Evolutionary conservation across 2,888 invertebrate genomes (phyloP), one percentile per base, ranked within the genome.

Genomic region (Eupithecia pulchellata): DNA sequence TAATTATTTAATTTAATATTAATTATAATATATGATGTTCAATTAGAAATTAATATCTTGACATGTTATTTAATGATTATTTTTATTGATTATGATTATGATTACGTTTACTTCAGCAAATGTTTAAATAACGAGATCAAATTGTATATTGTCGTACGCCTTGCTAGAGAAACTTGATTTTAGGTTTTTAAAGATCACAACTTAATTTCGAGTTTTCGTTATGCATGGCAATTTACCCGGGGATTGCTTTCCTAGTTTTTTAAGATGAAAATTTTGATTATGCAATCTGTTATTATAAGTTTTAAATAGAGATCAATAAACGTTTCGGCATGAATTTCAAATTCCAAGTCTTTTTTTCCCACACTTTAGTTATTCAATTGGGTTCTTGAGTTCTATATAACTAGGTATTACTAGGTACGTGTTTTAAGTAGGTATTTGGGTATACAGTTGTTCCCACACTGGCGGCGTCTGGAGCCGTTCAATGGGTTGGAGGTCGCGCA

Each of bases 231-330:
- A 91, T 89, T 63, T 86, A 61, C 61, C 90, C 91, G 89, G 89
- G 90, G 88, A 82, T 92, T 93, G 93, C 93, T 88, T 93, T 91
- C 91, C 85, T 85, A 86, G 91, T 92, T 94, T 91, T 92, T 89
- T 80, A 82, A 81, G 79, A 80, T 83, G 89, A 93, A 93, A 94
- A 93, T 91, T 90, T 88, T 92, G 93, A 93, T 93, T 91, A 93
- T 92, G 93, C 93, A 91, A 89, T 92, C 92, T 87, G 81, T 86
- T 86, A 80, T 29, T 82, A 84, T 81, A 77, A 66, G 88, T 89
- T 91, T 82, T 85, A 83, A 83, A 85, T 85, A 75, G 71, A 80
- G 81, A 83, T 86, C 81, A 93, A 91, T 93, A 93, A 92, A 92
- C 82, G 79, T 87, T 88, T 86, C 86, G 84, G 89, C 89, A 90